Percentiles rank a stretch among this genome's conserved stretches.
Evolutionary conservation across 2,888 invertebrate species (phyloP).

Genomic region (Xanthia togata): DNA sequence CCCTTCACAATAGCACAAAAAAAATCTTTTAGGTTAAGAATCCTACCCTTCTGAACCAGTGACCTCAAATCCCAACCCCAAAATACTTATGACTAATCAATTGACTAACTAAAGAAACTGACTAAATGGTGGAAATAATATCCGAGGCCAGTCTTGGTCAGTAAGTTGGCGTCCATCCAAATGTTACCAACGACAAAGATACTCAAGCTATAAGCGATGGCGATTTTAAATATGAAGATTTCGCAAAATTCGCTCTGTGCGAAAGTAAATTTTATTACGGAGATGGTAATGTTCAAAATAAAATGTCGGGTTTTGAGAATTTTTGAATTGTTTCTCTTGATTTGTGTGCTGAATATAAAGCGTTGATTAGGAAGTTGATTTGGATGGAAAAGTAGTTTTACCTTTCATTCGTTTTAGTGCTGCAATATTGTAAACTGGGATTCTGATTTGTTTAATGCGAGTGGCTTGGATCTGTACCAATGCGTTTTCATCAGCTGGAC

Average conservation of each 20-base stretch:
- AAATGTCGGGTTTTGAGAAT: neutral
- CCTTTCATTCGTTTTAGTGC: constrained; percentile 25
- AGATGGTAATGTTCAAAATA: constrained; percentile 32
- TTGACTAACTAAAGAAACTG: constrained; percentile 70
- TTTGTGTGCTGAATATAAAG: constrained; percentile 47
- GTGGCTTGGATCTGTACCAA: constrained; percentile 53
- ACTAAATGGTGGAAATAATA: constrained; percentile 71
- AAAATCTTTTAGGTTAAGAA: constrained; percentile 19
- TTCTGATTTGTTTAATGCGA: constrained; percentile 44
- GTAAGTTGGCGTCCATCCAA: constrained; percentile 64
- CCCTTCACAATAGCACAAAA: constrained; percentile 26
- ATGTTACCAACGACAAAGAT: constrained; percentile 45
- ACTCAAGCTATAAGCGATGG: constrained; percentile 48
- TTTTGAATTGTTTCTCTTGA: constrained; percentile 25
- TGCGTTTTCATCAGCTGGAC: constrained; percentile 19
- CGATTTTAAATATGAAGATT: constrained; percentile 35
- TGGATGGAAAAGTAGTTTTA: constrained; percentile 22
- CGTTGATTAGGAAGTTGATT: constrained; percentile 47
- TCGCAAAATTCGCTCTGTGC: neutral
- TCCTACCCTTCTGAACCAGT: constrained; percentile 54
- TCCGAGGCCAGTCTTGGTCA: constrained; percentile 67
- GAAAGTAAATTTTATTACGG: constrained; percentile 23
- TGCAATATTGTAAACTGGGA: constrained; percentile 36
- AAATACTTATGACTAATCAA: constrained; percentile 77
- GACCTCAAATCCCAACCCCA: constrained; percentile 56